Base-by-base conservation (phyloP, 37 sponge, comb jelly and placozoan species). In the Mnemiopsis leidyi region DNA sequence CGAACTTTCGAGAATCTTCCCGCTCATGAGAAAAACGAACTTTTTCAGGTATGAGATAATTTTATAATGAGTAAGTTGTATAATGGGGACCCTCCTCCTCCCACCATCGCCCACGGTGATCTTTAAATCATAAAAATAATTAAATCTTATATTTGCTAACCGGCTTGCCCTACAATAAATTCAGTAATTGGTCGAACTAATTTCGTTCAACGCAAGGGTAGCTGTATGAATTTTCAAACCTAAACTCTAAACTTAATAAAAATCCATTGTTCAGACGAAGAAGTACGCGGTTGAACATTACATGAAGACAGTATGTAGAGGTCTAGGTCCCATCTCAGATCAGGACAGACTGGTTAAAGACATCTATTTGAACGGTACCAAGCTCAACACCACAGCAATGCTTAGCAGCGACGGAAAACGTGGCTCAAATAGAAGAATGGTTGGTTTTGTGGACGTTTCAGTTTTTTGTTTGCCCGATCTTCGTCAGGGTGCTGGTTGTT, bases 381-480 rank as follows among this genome's bases (percentile, higher is more conserved):
- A 85, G 36, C 90, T 85, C 23, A 85, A 85, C 90, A 85, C 90
- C 3, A 85, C 90, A 35, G 32, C 90, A 0, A 26, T 85, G 36
- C 61, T 85, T 23, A 85, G 61, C 26, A 85, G 61, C 39, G 90
- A 85, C 29, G 90, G 90, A 9, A 85, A 85, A 61, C 37, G 29
- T 20, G 90, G 90, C 23, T 85, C 90, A 0, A 85, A 85, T 40
- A 85, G 90, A 40, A 40, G 90, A 85, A 40, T 25, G 90, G 90
- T 85, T 13, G 61, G 13, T 48, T 48, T 48, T 48, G 9, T 48
- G 5, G 61, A 48, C 13, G 9, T 48, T 13, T 48, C 13, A 13
- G 13, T 48, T 48, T 48, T 69, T 3, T 21, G 2, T 3, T 28
- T 32, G 79, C 79, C 79, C 32, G 36, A 77, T 33, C 5, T 77